Percentiles rank a stretch among this genome's conserved stretches.
phyloP scores from a whole-genome alignment of 2,113 vertebrate genomes.

The Sprattus sprattus region DNA sequence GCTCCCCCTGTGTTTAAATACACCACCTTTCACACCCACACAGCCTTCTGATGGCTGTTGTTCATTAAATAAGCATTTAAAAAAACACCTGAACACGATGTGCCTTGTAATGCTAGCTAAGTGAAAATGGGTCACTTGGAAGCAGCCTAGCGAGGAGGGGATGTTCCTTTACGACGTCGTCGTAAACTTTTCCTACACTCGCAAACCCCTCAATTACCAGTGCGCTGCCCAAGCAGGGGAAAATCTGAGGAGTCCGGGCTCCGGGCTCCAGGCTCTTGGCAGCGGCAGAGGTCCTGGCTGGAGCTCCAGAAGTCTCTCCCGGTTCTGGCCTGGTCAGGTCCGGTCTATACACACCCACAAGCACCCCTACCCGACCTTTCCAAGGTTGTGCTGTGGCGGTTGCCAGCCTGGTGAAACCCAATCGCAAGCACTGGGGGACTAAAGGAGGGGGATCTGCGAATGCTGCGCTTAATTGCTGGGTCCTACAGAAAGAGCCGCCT shows the following conservation, averaged over 20 bases:
- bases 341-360: background rate
- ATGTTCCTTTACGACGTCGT: conserved; percentile 10
- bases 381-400: conserved; percentile 29
- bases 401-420: conserved; percentile 33
- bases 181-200: conserved; percentile 12
- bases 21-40: background rate
- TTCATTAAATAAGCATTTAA: conserved; percentile 14
- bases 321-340: background rate
- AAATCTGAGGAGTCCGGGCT: background rate
- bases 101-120: conserved; percentile 1
- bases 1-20: background rate
- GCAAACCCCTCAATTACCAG: conserved; percentile 1
- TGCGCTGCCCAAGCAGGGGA: background rate
- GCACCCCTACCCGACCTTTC: background rate
- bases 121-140: conserved; percentile 14
- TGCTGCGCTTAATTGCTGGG: conserved; percentile 33
- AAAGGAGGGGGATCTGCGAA: conserved; percentile 19
- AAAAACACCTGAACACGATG: background rate
- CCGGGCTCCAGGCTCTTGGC: background rate
- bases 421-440: conserved; percentile 15
- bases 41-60: background rate
- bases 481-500: conserved; percentile 8
- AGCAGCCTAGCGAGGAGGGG: conserved; percentile 7
- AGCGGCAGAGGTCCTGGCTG: background rate
- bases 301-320: background rate